Base-by-base conservation (phyloP, 2,888 invertebrate genomes). In the Sarcophaga carnaria region DNA sequence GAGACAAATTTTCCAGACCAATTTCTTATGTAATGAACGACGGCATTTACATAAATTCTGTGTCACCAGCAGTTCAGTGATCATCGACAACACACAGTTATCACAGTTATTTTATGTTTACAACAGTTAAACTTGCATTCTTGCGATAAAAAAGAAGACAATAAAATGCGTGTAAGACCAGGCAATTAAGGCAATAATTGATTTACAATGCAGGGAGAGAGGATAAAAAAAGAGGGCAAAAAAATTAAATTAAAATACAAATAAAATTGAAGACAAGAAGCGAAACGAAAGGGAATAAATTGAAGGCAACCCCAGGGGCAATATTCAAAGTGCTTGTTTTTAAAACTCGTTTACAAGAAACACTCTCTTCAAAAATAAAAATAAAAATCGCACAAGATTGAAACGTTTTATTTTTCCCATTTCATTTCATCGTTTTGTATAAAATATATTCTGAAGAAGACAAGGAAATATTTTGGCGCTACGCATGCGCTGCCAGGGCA, bases 141-240 rank as follows among this genome's bases (percentile, higher is more conserved):
- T 27, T 12, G 4, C 54, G 45, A 59, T 72, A 54, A 54, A 54
- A 14, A 54, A 14, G 8, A 0, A 49, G 2, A 25, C 3, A 25
- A 49, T 22, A 5, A 64, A 25, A 2, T 59, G 47, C 20, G 11
- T 45, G 47, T 59, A 59, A 37, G 27, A 45, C 10, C 62, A 79
- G 66, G 49, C 54, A 69, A 69, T 59, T 80, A 75, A 80, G 25
- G 62, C 69, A 22, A 45, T 80, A 75, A 74, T 78, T 74, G 69
- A 74, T 83, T 74, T 80, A 22, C 22, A 20, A 37, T 54, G 54
- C 17, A 14, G 1, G 54, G 0, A 37, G 2, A 37, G 37, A 37
- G 37, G 10, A 10, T 54, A 54, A 14, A 54, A 22, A 1, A 54
- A 54, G 14, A 54, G 17, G 17, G 4, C 12, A 54, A 12, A 17